A percentile compares a stretch with the other conserved stretches of the same genome.
phyloP scores from a whole-genome alignment of 2,113 vertebrate species.

The Scartelaos histophorus region DNA sequence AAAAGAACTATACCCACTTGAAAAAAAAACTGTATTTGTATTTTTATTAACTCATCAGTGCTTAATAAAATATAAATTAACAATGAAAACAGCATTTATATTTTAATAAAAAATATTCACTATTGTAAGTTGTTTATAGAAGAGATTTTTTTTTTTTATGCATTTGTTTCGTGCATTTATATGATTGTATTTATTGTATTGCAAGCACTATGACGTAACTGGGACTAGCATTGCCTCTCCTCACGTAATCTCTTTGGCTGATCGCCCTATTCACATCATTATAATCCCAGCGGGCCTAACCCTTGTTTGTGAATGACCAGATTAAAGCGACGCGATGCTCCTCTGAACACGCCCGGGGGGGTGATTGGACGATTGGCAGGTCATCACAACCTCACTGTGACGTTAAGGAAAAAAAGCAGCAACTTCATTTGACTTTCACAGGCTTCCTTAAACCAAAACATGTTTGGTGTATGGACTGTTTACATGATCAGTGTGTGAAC shows the following conservation, averaged over 20 bases:
- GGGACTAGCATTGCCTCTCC: not conserved
- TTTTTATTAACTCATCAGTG: not conserved
- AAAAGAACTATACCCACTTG: too few species aligned
- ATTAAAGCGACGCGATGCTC: slow-evolving; percentile 12
- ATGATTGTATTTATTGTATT: not conserved
- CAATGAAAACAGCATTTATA: too few species aligned
- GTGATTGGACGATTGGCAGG: slow-evolving; percentile 7
- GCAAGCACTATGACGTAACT: not conserved
- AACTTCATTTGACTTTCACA: slow-evolving; percentile 11
- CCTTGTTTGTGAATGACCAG: slow-evolving; percentile 13
- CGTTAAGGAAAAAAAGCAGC: slow-evolving; percentile 38
- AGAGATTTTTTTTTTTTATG: too few species aligned
- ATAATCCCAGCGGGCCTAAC: slow-evolving; percentile 21
- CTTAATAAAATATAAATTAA: too few species aligned
- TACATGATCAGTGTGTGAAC: slow-evolving; percentile 37
- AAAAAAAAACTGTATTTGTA: too few species aligned
- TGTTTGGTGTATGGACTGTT: slow-evolving; percentile 10
- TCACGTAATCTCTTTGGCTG: slow-evolving; percentile 10
- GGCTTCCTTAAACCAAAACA: slow-evolving; percentile 18
- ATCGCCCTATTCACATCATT: slow-evolving; percentile 4
- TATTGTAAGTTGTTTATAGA: too few species aligned
- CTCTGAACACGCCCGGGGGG: slow-evolving; percentile 20
- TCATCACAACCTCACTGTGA: not conserved
- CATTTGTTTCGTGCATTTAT: not conserved
- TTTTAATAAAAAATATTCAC: too few species aligned